Percentiles rank a stretch among this genome's conserved stretches.
phyloP scores from a whole-genome alignment of 2,797 vertebrate genomes.

The Anableps anableps region DNA sequence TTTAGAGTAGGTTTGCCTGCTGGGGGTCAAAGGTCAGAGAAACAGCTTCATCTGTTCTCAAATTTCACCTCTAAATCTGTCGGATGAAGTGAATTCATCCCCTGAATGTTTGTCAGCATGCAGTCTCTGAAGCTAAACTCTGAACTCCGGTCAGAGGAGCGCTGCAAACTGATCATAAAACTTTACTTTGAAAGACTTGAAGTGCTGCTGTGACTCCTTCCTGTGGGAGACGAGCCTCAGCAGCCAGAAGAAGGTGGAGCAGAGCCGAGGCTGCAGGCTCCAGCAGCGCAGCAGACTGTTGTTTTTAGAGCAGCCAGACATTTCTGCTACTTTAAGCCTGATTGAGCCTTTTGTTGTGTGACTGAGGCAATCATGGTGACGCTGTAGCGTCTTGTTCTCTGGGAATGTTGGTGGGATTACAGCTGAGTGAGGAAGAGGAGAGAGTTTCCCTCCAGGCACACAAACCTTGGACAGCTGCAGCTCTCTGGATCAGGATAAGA shows the following conservation, averaged over 20 bases:
- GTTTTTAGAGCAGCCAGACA: conserved; percentile 59
- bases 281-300: conserved; percentile 39
- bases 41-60: not conserved
- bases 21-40: conserved; percentile 1
- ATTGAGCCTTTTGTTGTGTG: conserved; percentile 70
- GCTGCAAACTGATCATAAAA: not conserved
- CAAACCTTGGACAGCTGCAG: conserved; percentile 31
- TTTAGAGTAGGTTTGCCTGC: not conserved
- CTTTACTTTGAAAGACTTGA: not conserved
- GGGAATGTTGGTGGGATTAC: conserved; percentile 55
- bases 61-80: not conserved
- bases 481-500: not conserved
- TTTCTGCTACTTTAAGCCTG: conserved; percentile 63
- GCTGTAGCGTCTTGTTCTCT: conserved; percentile 42
- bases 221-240: not conserved
- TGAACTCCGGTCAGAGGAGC: not conserved
- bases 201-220: conserved; percentile 19
- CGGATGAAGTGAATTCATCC: not conserved
- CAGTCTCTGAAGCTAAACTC: not conserved
- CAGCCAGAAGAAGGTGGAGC: conserved; percentile 8
- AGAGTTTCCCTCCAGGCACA: conserved; percentile 31
- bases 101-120: not conserved
- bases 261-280: conserved; percentile 40
- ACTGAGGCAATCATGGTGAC: conserved; percentile 49
- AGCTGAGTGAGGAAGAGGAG: conserved; percentile 13